Conservation (phyloP, 1,140 invertebrate genomes). For the Microvelia longipes region DNA sequence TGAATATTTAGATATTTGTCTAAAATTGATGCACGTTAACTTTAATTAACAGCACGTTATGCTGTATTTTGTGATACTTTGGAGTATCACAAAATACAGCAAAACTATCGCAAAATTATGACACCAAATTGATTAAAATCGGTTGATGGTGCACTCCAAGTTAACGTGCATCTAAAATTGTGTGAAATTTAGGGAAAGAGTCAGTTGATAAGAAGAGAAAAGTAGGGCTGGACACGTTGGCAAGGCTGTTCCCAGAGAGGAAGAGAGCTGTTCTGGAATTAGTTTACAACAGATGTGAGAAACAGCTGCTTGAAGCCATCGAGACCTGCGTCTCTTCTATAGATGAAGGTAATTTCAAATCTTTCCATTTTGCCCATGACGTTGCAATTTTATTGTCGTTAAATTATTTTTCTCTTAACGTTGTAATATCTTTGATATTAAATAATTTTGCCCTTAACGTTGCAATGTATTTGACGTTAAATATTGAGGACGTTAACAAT, state of each 20-base stretch:
- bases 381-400: neutral
- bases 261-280: slow-evolving; percentile 76
- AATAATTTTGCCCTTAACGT: neutral
- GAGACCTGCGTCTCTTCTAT: slow-evolving; percentile 34
- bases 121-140: no score
- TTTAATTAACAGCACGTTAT: no score
- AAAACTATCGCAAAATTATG: no score
- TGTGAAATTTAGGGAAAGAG: no score
- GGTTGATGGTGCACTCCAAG: no score
- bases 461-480: neutral
- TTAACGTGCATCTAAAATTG: no score
- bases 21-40: no score
- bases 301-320: slow-evolving; percentile 66
- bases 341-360: neutral
- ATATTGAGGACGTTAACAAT: neutral
- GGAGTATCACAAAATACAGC: no score
- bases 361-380: neutral
- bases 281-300: slow-evolving; percentile 67
- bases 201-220: neutral
- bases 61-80: no score
- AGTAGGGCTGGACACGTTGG: slow-evolving; percentile 48
- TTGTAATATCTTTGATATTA: neutral
- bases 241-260: slow-evolving; percentile 67
- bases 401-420: neutral
- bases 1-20: no score